Conservation (phyloP, 2,113 vertebrate species). For the Phrynosoma platyrhinos region DNA sequence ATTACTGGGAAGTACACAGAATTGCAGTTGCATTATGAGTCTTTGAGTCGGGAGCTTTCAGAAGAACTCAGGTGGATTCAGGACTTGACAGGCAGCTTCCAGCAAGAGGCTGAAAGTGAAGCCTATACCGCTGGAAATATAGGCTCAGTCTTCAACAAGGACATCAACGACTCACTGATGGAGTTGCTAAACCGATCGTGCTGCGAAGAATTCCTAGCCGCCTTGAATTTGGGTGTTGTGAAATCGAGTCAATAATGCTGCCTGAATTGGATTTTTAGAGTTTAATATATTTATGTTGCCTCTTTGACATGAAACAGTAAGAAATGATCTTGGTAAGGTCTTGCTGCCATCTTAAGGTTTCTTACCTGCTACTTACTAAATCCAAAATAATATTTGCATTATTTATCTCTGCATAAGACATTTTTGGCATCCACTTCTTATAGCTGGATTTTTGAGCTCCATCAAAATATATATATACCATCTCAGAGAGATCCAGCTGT, state of each 20-base stretch:
- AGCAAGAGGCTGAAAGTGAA: constrained; percentile 62
- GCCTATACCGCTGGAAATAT: constrained; percentile 67
- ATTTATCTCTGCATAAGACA: not conserved
- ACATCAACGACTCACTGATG: constrained; percentile 79
- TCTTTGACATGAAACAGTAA: constrained; percentile 1
- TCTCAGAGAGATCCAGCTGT: not conserved
- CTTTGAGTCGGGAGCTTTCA: constrained; percentile 83
- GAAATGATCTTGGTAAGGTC: not conserved
- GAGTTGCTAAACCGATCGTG: constrained; percentile 79
- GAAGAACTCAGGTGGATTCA: constrained; percentile 86
- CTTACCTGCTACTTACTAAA: not conserved
- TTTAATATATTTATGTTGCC: not conserved
- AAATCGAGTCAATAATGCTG: constrained; percentile 61
- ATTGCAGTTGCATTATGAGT: constrained; percentile 81
- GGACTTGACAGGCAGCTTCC: constrained; percentile 80
- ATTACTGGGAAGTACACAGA: constrained; percentile 75
- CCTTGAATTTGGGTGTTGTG: constrained; percentile 72
- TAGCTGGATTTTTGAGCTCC: not conserved
- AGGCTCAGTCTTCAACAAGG: constrained; percentile 69
- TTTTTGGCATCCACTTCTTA: not conserved
- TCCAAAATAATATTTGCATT: not conserved
- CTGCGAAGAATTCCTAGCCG: constrained; percentile 76
- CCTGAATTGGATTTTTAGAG: not conserved
- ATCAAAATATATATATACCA: not conserved
- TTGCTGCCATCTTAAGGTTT: not conserved